A percentile compares a stretch with the other conserved stretches of the same genome.
phyloP scores from a whole-genome alignment of 2,113 vertebrate species.

The Pseudorectes ferrugineus region DNA sequence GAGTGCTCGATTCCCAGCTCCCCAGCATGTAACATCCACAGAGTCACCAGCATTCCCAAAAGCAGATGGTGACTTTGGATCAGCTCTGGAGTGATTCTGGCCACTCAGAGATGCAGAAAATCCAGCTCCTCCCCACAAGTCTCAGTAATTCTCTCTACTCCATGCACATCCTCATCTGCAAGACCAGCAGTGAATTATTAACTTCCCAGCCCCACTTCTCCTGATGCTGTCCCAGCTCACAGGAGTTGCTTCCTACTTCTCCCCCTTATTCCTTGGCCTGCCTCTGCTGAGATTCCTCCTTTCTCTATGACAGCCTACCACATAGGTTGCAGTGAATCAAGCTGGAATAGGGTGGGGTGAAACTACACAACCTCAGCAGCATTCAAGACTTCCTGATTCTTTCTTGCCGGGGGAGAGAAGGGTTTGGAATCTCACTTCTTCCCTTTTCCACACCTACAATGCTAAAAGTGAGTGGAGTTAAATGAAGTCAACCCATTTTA shows the following conservation, averaged over 20 bases:
- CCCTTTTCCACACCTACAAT: background rate
- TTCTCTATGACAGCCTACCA: fast-evolving
- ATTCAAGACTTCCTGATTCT: background rate
- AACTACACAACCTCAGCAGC: background rate
- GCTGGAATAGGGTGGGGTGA: background rate
- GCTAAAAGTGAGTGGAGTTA: background rate
- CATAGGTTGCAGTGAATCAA: fast-evolving
- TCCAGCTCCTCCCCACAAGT: background rate
- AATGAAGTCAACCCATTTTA: background rate
- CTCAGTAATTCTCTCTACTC: background rate
- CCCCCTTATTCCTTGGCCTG: background rate
- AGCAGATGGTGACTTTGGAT: background rate
- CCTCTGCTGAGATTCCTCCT: background rate
- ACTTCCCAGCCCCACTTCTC: background rate
- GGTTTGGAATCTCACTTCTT: background rate
- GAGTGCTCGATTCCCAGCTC: background rate
- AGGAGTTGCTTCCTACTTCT: background rate
- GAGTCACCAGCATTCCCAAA: background rate
- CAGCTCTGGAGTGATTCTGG: background rate
- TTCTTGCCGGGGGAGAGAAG: background rate
- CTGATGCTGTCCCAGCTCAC: background rate
- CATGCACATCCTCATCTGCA: background rate
- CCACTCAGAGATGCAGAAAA: background rate
- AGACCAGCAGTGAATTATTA: background rate
- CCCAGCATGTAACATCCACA: background rate